These are phyloP conservation scores for Grapholita molesta DNA, from an alignment of 1,140 invertebrate genomes.

Conservation along the genomic window DNA sequence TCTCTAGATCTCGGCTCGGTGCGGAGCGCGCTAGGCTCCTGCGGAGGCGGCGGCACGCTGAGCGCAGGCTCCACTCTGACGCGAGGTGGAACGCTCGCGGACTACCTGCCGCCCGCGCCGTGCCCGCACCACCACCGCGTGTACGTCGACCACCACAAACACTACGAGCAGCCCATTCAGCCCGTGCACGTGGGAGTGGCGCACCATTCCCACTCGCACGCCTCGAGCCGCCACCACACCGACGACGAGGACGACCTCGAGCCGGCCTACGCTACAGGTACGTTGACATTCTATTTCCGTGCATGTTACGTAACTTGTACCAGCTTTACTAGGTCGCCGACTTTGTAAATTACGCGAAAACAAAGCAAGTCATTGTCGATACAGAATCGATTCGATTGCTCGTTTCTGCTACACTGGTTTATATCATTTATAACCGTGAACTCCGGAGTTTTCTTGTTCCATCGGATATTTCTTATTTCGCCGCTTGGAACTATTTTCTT, in stretches of 20 bases:
- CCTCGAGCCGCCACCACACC: slow-evolving; percentile 65
- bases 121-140: slow-evolving; percentile 74
- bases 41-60: slow-evolving; percentile 65
- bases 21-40: slow-evolving; percentile 68
- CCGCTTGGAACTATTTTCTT: neutral
- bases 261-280: slow-evolving; percentile 76
- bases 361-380: neutral
- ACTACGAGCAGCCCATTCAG: slow-evolving; percentile 71
- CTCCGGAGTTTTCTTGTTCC: slow-evolving; percentile 6
- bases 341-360: slow-evolving; percentile 5
- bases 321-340: neutral
- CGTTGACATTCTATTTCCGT: slow-evolving; percentile 27
- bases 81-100: slow-evolving; percentile 61
- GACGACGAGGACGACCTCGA: slow-evolving; percentile 75
- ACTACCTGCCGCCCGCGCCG: slow-evolving; percentile 70
- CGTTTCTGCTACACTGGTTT: slow-evolving; percentile 9
- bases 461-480: slow-evolving; percentile 11
- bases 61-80: slow-evolving; percentile 69
- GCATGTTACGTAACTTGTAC: neutral
- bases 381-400: slow-evolving; percentile 8
- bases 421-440: slow-evolving; percentile 7
- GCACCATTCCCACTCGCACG: slow-evolving; percentile 65
- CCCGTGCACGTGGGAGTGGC: slow-evolving; percentile 65
- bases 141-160: slow-evolving; percentile 74
- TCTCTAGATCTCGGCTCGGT: slow-evolving; percentile 69